These are phyloP conservation scores for Lordiphosa clarofinis DNA, from an alignment of 1,140 invertebrate species.

Conservation along the genomic window DNA sequence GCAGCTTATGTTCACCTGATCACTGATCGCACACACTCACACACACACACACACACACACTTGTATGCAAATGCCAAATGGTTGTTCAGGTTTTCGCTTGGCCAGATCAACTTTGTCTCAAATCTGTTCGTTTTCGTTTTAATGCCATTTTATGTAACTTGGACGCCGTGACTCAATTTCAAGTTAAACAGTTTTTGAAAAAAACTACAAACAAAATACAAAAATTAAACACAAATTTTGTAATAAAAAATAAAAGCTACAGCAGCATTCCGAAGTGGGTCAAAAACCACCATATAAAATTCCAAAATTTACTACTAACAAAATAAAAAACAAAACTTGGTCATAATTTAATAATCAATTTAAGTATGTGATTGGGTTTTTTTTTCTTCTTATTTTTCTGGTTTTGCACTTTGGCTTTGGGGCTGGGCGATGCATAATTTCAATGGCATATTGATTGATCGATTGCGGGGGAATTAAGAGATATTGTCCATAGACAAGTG, in stretches of 20 bases:
- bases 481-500: too few species aligned
- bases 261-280: constrained; percentile 46
- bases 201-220: too few species aligned
- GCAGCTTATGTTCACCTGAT: constrained; percentile 59
- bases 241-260: constrained; percentile 49
- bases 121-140: constrained; percentile 42
- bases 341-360: constrained; percentile 59
- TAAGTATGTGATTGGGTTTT: constrained; percentile 15
- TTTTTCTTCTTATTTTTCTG: too few species aligned
- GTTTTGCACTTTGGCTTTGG: constrained; percentile 18
- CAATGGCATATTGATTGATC: constrained; percentile 57
- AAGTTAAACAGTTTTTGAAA: constrained; percentile 61
- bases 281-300: constrained; percentile 57
- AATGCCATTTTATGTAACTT: constrained; percentile 77
- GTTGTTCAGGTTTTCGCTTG: constrained; percentile 28
- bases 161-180: constrained; percentile 71
- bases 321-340: constrained; percentile 38
- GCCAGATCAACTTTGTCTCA: constrained; percentile 4
- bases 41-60: constrained; percentile 17
- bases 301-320: constrained; percentile 7
- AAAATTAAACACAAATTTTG: constrained; percentile 71
- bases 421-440: constrained; percentile 40
- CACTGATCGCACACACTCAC: constrained; percentile 15
- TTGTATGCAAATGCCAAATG: constrained; percentile 72
- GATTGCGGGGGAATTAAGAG: constrained; percentile 3